These are phyloP conservation scores for Heliconius ismenius DNA, from an alignment of 2,888 invertebrate genomes.

Conservation along the genomic window DNA sequence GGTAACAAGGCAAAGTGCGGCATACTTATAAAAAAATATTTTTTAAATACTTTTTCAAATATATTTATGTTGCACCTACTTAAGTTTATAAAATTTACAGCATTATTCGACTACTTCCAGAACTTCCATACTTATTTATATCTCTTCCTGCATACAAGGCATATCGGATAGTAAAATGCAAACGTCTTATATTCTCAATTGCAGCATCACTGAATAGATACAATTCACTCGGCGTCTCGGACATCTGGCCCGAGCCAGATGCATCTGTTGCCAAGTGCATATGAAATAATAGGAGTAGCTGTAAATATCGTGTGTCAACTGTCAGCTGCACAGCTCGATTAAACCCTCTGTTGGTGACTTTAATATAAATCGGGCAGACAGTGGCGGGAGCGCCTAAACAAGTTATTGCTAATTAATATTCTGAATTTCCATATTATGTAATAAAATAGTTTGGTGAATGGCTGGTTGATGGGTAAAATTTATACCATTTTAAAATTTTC, in stretches of 20 bases:
- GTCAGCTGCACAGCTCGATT: slow-evolving; percentile 36
- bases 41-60: no score
- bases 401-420: background rate
- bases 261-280: slow-evolving; percentile 44
- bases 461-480: no score
- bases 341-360: slow-evolving; percentile 20
- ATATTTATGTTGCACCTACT: no score
- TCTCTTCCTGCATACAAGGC: background rate
- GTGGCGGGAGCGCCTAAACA: background rate
- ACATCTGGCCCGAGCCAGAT: slow-evolving; percentile 41
- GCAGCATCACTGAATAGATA: slow-evolving; percentile 35
- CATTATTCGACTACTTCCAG: background rate
- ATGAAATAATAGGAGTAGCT: slow-evolving; percentile 40
- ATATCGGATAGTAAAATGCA: slow-evolving; percentile 7
- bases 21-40: no score
- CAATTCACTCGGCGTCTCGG: slow-evolving; percentile 42
- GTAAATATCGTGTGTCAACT: slow-evolving; percentile 43
- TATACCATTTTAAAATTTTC: background rate
- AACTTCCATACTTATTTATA: slow-evolving; percentile 3
- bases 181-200: slow-evolving; percentile 32
- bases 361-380: slow-evolving; percentile 11
- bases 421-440: background rate
- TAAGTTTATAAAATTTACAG: no score
- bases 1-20: no score
- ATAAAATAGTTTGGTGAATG: background rate